Conservation (phyloP, 2,113 vertebrate genomes). For the Calypte anna region DNA sequence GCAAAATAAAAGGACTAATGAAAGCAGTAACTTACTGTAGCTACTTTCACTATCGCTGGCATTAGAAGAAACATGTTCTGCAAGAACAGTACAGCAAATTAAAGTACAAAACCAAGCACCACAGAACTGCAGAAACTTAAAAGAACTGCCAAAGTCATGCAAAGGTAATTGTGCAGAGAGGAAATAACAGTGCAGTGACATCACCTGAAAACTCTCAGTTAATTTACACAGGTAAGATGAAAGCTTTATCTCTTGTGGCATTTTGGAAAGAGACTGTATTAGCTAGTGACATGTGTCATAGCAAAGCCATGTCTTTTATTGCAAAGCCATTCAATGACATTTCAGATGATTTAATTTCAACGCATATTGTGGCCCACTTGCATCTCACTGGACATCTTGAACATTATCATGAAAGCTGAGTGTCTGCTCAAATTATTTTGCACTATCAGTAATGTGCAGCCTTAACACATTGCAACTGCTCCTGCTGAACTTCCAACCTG, state of each 20-base stretch:
- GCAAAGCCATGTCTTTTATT: background rate
- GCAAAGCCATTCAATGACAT: background rate
- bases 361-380: background rate
- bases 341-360: background rate
- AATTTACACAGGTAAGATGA: constrained; percentile 63
- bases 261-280: background rate
- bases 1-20: constrained; percentile 77
- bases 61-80: constrained; percentile 87
- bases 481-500: background rate
- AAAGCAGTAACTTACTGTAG: constrained; percentile 85
- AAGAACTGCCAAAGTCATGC: constrained; percentile 73
- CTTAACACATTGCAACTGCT: background rate
- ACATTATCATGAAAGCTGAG: background rate
- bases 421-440: background rate
- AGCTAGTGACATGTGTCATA: background rate
- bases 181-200: constrained; percentile 44
- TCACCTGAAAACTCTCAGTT: constrained; percentile 13
- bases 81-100: constrained; percentile 87
- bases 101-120: constrained; percentile 79
- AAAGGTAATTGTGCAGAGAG: constrained; percentile 56
- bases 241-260: constrained; percentile 72
- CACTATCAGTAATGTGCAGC: background rate
- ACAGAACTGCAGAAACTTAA: constrained; percentile 73
- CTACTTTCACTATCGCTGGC: constrained; percentile 88
- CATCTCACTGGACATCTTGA: background rate